Evolutionary conservation across 1,140 invertebrate genomes (phyloP).

Genomic region (Dendroctonus valens): DNA sequence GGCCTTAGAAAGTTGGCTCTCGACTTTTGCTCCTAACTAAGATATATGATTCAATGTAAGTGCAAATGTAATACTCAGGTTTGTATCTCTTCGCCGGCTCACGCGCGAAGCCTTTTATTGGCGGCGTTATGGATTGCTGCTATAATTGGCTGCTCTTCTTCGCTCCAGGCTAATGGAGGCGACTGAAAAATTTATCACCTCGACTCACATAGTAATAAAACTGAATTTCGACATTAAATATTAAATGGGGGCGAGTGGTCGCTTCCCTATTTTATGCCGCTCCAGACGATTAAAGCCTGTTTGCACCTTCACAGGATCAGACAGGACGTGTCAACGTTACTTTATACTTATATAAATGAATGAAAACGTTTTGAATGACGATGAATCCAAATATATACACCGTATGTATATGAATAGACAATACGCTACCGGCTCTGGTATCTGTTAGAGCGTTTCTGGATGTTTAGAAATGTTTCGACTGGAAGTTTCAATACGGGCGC

Average conservation of each 20-base stretch:
- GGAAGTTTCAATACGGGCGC: neutral
- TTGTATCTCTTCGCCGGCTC: constrained; percentile 37
- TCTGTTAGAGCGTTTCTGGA: neutral
- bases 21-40: constrained; percentile 27
- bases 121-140: constrained; percentile 40
- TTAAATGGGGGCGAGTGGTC: neutral
- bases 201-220: constrained; percentile 6
- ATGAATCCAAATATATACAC: neutral
- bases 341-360: too few species aligned
- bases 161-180: constrained; percentile 29
- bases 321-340: neutral
- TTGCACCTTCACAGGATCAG: neutral
- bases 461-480: neutral
- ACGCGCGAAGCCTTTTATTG: constrained; percentile 41
- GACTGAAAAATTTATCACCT: constrained; percentile 13
- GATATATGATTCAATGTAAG: constrained; percentile 42
- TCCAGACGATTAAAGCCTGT: neutral
- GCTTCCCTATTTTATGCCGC: neutral
- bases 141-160: constrained; percentile 41
- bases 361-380: too few species aligned
- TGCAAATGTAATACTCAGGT: constrained; percentile 43
- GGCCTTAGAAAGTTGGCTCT: neutral
- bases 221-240: constrained; percentile 6
- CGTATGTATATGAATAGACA: neutral
- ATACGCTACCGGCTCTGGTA: neutral